phyloP scores from a whole-genome alignment of 2,113 vertebrate species.

The Cheirogaleus medius region DNA sequence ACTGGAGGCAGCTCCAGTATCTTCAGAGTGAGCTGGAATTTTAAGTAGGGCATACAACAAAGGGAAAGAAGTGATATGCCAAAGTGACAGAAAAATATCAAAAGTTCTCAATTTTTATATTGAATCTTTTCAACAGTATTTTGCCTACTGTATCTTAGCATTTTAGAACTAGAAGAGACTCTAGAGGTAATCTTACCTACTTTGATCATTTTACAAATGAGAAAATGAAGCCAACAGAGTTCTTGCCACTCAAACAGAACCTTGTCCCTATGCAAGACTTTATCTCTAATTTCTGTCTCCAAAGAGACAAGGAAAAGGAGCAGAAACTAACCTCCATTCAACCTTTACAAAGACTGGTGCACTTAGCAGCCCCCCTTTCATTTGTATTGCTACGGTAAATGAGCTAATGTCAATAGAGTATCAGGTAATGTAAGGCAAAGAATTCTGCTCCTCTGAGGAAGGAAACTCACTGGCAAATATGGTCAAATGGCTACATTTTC shows the following conservation, averaged over 20 bases:
- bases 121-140: background rate
- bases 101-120: background rate
- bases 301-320: background rate
- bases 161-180: background rate
- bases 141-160: background rate
- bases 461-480: background rate
- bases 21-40: background rate
- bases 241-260: background rate
- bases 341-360: background rate
- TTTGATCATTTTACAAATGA: background rate
- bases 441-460: background rate
- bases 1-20: background rate
- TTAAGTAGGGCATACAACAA: background rate
- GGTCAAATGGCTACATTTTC: conserved; percentile 26
- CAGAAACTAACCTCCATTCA: background rate
- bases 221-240: background rate
- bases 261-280: background rate
- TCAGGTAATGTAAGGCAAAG: background rate
- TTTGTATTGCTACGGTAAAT: background rate
- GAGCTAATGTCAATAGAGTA: background rate
- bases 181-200: background rate
- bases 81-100: background rate
- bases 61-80: background rate
- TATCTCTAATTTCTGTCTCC: background rate
- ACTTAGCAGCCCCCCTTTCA: background rate